Conservation (phyloP, 2,113 vertebrate species). For the Oncorhynchus kisutch region DNA sequence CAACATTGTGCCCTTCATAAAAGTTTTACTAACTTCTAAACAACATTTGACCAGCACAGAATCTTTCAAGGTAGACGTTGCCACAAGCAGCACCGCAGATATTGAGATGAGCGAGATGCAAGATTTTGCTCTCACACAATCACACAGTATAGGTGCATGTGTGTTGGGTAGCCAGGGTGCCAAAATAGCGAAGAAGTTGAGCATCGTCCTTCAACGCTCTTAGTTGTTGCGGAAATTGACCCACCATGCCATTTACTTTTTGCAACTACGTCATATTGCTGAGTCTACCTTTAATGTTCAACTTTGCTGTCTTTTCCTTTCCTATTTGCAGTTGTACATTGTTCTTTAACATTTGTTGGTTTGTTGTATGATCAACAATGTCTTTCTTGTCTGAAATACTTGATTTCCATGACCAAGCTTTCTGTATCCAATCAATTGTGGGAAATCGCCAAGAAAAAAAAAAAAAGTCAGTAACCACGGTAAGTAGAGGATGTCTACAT, state of each 20-base stretch:
- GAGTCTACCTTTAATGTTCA: conserved; percentile 19
- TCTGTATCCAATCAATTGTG: conserved; percentile 14
- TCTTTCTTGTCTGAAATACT: conserved; percentile 12
- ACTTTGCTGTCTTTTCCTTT: conserved; percentile 13
- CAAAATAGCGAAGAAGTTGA: too few species aligned
- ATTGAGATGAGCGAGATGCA: too few species aligned
- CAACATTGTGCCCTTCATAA: conserved; percentile 11
- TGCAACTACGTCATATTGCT: too few species aligned
- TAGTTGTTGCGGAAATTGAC: too few species aligned
- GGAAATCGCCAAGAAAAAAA: conserved; percentile 3
- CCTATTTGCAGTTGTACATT: not conserved
- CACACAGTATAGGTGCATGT: too few species aligned
- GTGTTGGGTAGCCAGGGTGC: too few species aligned
- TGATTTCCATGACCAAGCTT: conserved; percentile 4
- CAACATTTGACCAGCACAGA: conserved; percentile 21
- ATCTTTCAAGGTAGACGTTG: too few species aligned
- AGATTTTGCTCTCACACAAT: too few species aligned
- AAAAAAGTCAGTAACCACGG: not conserved
- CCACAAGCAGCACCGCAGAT: too few species aligned
- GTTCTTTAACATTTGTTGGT: not conserved
- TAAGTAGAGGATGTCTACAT: not conserved
- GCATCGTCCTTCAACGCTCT: too few species aligned
- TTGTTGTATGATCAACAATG: conserved; percentile 16
- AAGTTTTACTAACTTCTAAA: conserved; percentile 32
- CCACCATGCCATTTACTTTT: too few species aligned